Evolutionary conservation across 2,888 invertebrate species (phyloP).

Genomic region (Sinodicranocentrus sp.): DNA sequence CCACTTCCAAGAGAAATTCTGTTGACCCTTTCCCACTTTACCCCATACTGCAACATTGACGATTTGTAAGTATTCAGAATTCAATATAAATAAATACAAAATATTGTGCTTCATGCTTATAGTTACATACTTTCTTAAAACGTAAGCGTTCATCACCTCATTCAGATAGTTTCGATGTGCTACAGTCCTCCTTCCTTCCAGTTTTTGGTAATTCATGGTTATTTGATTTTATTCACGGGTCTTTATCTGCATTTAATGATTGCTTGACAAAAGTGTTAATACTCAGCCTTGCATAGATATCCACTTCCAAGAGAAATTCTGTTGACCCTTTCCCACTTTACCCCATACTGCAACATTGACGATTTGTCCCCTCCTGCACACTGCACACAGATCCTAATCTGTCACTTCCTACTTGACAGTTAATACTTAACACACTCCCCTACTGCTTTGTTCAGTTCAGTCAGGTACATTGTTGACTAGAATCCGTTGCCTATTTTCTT

Average conservation of each 20-base stretch:
- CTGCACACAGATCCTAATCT: conserved; percentile 21
- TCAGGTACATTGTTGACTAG: conserved; percentile 66
- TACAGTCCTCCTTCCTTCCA: too few relatives aligned
- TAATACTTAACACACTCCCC: conserved; percentile 34
- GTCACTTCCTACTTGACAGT: conserved; percentile 57
- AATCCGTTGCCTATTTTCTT: conserved; percentile 52
- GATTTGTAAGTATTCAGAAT: too few relatives aligned
- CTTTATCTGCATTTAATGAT: background rate
- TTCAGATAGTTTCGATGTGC: too few relatives aligned
- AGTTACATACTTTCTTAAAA: too few relatives aligned
- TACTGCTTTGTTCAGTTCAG: conserved; percentile 28
- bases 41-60: background rate
- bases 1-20: background rate
- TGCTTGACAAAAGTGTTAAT: background rate
- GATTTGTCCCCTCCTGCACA: background rate
- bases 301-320: background rate
- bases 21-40: conserved; percentile 23
- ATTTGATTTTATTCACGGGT: too few relatives aligned
- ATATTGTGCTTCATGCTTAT: too few relatives aligned
- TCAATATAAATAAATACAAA: too few relatives aligned
- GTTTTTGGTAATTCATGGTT: too few relatives aligned
- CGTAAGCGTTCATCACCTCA: too few relatives aligned
- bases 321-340: conserved; percentile 23
- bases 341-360: background rate
- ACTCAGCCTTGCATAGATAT: background rate